Evolutionary conservation across 1,140 invertebrate genomes (phyloP).

Genomic region (Saccostrea glomerata): DNA sequence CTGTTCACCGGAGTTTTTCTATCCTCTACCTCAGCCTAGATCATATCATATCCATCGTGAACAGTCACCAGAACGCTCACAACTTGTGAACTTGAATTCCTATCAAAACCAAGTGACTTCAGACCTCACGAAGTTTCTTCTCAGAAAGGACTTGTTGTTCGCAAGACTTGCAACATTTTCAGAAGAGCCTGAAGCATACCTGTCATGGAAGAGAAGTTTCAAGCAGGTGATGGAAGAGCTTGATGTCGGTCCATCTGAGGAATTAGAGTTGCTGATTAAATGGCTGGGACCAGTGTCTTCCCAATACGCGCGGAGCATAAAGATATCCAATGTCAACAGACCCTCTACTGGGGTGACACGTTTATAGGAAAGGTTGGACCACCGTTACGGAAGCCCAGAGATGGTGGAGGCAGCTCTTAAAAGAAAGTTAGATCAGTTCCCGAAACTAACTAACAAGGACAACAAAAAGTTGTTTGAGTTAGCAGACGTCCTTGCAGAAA

Average conservation of each 20-base stretch:
- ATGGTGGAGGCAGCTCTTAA: constrained; percentile 22
- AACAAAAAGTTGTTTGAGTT: not conserved
- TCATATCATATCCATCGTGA: no score
- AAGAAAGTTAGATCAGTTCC: not conserved
- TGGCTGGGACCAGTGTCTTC: constrained; percentile 22
- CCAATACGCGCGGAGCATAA: not conserved
- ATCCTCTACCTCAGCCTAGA: no score
- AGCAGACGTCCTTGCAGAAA: not conserved
- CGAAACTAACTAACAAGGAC: not conserved
- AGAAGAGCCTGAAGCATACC: constrained; percentile 33
- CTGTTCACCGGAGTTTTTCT: no score
- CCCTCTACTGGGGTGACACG: not conserved
- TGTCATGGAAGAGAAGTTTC: constrained; percentile 41
- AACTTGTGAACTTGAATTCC: not conserved
- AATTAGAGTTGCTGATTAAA: constrained; percentile 43
- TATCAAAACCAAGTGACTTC: not conserved
- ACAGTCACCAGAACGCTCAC: no score
- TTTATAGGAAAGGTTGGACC: not conserved
- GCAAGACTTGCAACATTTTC: not conserved
- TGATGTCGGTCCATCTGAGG: not conserved
- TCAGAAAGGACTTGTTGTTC: constrained; percentile 33
- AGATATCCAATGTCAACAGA: not conserved
- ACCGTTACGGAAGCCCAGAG: not conserved
- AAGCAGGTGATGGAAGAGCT: constrained; percentile 38
- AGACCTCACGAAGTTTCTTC: not conserved